A percentile compares a stretch with the other conserved stretches of the same genome.
These are phyloP conservation scores for Plebejus anna DNA, from an alignment of 2,888 invertebrate species.

Conservation along the genomic window DNA sequence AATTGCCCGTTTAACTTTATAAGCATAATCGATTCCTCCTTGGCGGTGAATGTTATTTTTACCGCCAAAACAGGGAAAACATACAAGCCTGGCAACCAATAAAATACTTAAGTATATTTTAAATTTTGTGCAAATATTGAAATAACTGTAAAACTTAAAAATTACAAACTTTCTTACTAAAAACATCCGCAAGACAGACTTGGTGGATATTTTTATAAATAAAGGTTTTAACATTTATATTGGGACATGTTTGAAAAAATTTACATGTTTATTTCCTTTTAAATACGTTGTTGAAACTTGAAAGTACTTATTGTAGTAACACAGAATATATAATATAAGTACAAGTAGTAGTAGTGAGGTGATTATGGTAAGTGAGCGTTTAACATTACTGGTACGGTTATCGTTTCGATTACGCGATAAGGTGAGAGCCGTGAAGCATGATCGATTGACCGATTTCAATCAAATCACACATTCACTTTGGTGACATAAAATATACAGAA, in stretches of 20 bases:
- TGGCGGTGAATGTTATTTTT: conserved; percentile 24
- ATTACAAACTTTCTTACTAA: too few relatives aligned
- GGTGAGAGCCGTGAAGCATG: conserved; percentile 31
- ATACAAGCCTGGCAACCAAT: not conserved
- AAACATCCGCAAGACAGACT: too few relatives aligned
- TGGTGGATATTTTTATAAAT: too few relatives aligned
- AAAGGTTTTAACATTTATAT: too few relatives aligned
- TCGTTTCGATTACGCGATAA: conserved; percentile 4
- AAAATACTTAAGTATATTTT: not conserved
- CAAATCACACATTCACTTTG: not conserved
- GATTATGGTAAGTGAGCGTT: conserved; percentile 8
- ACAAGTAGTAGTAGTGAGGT: not conserved
- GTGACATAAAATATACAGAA: not conserved
- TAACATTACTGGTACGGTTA: not conserved
- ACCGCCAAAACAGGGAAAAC: not conserved
- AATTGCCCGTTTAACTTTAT: not conserved
- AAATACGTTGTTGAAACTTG: too few relatives aligned
- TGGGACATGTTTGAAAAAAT: too few relatives aligned
- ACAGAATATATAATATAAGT: too few relatives aligned
- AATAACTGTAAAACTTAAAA: too few relatives aligned
- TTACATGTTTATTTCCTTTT: too few relatives aligned
- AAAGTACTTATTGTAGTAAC: too few relatives aligned
- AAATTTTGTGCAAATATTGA: not conserved
- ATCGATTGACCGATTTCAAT: conserved; percentile 22
- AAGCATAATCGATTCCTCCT: conserved; percentile 23